Conservation (phyloP, 2,888 invertebrate genomes). For the Drosophila nr. fundita region DNA sequence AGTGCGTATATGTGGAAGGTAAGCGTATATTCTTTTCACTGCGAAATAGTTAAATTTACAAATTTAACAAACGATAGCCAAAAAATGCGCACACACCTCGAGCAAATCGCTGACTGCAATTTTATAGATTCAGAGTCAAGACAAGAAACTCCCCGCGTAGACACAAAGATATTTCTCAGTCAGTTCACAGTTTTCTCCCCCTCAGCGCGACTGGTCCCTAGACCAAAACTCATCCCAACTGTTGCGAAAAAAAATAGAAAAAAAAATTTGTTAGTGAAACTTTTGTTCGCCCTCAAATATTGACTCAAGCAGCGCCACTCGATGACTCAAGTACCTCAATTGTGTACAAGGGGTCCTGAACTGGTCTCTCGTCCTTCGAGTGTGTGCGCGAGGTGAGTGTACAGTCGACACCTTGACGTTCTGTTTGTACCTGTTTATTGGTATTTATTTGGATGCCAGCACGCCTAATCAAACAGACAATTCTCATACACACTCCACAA, state of each 20-base stretch:
- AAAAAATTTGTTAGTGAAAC: constrained; percentile 70
- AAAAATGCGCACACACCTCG: background rate
- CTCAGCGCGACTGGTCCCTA: constrained; percentile 20
- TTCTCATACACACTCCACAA: constrained; percentile 29
- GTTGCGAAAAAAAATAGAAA: constrained; percentile 25
- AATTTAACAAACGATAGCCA: constrained; percentile 62
- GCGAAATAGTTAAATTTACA: constrained; percentile 67
- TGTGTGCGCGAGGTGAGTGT: constrained; percentile 48
- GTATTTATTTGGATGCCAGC: constrained; percentile 75
- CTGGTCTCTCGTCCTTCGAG: background rate
- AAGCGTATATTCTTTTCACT: constrained; percentile 19
- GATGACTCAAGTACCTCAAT: constrained; percentile 60
- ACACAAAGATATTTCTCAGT: constrained; percentile 9
- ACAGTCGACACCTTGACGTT: constrained; percentile 75
- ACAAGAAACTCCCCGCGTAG: constrained; percentile 45
- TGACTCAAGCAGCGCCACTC: constrained; percentile 59
- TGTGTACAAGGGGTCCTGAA: constrained; percentile 12
- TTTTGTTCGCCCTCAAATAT: constrained; percentile 64
- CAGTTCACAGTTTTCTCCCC: background rate
- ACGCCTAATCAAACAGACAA: constrained; percentile 74
- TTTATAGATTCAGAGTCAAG: constrained; percentile 44
- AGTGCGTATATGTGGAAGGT: constrained; percentile 4
- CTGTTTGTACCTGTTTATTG: constrained; percentile 64
- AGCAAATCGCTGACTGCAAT: constrained; percentile 18
- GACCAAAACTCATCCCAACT: constrained; percentile 31